Evolutionary conservation across 1,140 invertebrate genomes (phyloP), one percentile per base, ranked within the genome.

Genomic region (Glossosoma conforme): DNA sequence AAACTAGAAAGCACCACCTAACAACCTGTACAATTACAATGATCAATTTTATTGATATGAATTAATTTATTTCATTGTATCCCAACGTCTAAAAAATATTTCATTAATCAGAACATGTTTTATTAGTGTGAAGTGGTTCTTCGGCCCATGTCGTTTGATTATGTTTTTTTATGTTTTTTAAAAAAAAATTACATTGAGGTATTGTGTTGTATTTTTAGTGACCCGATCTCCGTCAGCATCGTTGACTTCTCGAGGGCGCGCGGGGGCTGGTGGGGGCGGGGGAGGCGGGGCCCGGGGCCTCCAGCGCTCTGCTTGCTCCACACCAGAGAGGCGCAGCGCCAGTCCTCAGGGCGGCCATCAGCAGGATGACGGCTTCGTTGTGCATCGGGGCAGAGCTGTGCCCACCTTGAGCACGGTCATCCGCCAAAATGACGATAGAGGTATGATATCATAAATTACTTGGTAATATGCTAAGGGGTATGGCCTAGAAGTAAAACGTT

Each of bases 371-470:
- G 82, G 82, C 36, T 92, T 90, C 67, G 82, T 89, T 6, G 88
- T 91, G 33, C 89, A 91, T 70, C 77, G 85, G 59, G 82, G 83
- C 35, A 78, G 80, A 62, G 85, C 81, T 33, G 80, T 91, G 51
- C 85, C 89, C 33, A 92, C 90, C 21, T 69, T 92, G 1, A 66
- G 70, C 13, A 62, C 69, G 2, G 62, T 75, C 49, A 65, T 65
- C n/a, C 44, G 68, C 21, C 56, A 68, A 42, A 61, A 62, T 13
- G 67, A 70, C 19, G 68, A 68, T 4, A 58, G 56, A 30, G 62
- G 65, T 67, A 18, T n/a, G n/a, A n/a, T n/a, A n/a, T n/a, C n/a
- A n/a, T n/a, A n/a, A n/a, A n/a, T n/a, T n/a, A n/a, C n/a, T n/a
- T n/a, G n/a, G n/a, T n/a, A n/a, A n/a, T n/a, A n/a, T n/a, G n/a